These are phyloP conservation scores for Trichogramma dendrolimi DNA, from an alignment of 2,888 invertebrate species.

Conservation along the genomic window DNA sequence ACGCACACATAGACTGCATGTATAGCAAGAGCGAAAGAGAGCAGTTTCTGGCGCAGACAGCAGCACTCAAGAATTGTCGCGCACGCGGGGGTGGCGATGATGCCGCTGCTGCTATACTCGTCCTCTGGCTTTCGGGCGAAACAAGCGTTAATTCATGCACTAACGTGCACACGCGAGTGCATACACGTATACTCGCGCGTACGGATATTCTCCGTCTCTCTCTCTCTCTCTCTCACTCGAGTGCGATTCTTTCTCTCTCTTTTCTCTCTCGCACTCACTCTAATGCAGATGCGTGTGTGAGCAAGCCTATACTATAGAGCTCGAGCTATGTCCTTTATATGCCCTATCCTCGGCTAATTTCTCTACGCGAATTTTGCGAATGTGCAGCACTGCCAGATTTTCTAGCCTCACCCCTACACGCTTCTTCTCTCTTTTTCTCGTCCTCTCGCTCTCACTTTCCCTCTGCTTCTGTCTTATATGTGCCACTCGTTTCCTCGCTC, in stretches of 20 bases:
- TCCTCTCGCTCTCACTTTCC: background rate
- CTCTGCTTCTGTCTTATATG: background rate
- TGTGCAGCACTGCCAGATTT: too few relatives aligned
- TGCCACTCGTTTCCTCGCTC: slow-evolving; percentile 1
- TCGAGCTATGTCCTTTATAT: too few relatives aligned
- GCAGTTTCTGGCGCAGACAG: slow-evolving; percentile 48
- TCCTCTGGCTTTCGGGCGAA: slow-evolving; percentile 47
- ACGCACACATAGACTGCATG: slow-evolving; percentile 20
- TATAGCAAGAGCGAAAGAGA: slow-evolving; percentile 14
- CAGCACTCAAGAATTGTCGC: slow-evolving; percentile 53
- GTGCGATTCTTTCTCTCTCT: too few relatives aligned
- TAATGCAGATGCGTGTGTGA: too few relatives aligned
- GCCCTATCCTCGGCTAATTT: too few relatives aligned
- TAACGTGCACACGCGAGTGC: slow-evolving; percentile 18
- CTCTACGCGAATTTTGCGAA: too few relatives aligned
- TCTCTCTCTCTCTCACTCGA: too few relatives aligned
- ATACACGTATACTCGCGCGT: slow-evolving; percentile 1
- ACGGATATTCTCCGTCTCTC: too few relatives aligned
- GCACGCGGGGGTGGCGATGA: slow-evolving; percentile 37
- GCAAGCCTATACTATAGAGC: too few relatives aligned
- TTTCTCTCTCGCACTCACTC: too few relatives aligned
- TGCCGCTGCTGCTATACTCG: too few relatives aligned
- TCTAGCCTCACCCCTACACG: background rate
- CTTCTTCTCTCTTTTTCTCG: slow-evolving; percentile 15
- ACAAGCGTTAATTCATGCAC: slow-evolving; percentile 50